Conservation (phyloP, 2,888 invertebrate genomes). For the Trissolcus japonicus region DNA sequence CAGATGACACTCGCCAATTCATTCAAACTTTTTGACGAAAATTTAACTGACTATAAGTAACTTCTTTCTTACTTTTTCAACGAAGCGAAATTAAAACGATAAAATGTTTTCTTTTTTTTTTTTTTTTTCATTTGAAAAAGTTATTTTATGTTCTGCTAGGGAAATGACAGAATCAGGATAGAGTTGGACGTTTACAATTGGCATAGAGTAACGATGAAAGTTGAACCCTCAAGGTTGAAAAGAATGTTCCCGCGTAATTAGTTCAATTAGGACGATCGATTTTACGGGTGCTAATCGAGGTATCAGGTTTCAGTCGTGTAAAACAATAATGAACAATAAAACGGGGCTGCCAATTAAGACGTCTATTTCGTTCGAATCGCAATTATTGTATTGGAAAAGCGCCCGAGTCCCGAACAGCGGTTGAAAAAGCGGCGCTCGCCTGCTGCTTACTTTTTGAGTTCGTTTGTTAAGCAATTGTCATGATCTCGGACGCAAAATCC, state of each 20-base stretch:
- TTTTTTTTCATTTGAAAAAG: neutral
- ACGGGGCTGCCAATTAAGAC: constrained; percentile 16
- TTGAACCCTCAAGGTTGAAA: constrained; percentile 1
- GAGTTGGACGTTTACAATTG: too few relatives aligned
- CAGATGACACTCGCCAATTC: constrained; percentile 59
- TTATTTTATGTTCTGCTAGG: neutral
- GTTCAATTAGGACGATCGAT: constrained; percentile 20
- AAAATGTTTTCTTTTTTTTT: too few relatives aligned
- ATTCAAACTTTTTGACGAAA: constrained; percentile 52
- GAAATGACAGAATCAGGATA: neutral
- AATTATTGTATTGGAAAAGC: constrained; percentile 29
- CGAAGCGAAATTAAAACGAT: too few relatives aligned
- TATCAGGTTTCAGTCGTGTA: constrained; percentile 18
- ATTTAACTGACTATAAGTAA: neutral
- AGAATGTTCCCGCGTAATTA: constrained; percentile 2
- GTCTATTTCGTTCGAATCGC: constrained; percentile 17
- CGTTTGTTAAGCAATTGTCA: constrained; percentile 14
- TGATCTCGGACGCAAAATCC: constrained; percentile 12
- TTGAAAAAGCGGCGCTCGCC: neutral
- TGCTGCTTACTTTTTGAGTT: neutral
- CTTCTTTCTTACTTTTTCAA: too few relatives aligned
- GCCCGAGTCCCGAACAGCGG: neutral
- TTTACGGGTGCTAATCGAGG: constrained; percentile 15
- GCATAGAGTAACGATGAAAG: neutral
- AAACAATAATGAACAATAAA: constrained; percentile 37